Base-by-base conservation (phyloP, 64 coral and sea anemone species). In the Pocillopora verrucosa region DNA sequence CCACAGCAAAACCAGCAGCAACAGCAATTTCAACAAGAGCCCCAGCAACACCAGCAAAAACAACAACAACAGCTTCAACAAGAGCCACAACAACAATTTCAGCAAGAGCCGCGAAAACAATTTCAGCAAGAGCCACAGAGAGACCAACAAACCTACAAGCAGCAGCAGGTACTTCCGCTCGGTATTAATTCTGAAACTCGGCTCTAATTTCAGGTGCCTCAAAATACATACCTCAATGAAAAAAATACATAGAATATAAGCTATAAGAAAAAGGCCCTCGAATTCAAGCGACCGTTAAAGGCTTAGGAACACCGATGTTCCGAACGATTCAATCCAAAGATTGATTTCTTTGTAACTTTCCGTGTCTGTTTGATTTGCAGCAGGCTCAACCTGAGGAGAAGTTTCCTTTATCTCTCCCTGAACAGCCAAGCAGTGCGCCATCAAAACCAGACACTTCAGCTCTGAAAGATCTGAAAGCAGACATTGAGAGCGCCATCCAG, bases 401-500 rank as follows among this genome's bases (percentile, higher is more conserved):
- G 13, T 57, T 45, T 14, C 16, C 74, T 19, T 57, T 58, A 7
- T 34, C 73, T 11, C 9, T 19, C 26, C 58, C 86, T 24, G 41
- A 10, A 36, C 37, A 61, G 72, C 38, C 51, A 63, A 60, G 56
- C 58, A 16, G 60, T 61, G 5, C 57, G 5, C 26, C 70, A 9
- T 19, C 56, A 77, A 35, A 36, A 58, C 34, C 72, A 17, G 86
- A 88, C 69, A 88, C 62, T 34, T 64, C 34, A 80, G 84, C 90
- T 64, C 37, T 92, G 0, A 92, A 79, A 22, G 83, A 92, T 72
- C 83, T 92, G 10, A 86, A 87, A 51, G 61, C 57, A 14, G 90
- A 92, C 64, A 92, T 92, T 16, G 90, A 92, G 76, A 87, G 63
- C 75, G 90, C 90, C 17, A 92, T 92, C 16, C 74, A 92, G 73